Evolutionary conservation across 2,888 invertebrate species (phyloP).

Genomic region (Antitype chi): DNA sequence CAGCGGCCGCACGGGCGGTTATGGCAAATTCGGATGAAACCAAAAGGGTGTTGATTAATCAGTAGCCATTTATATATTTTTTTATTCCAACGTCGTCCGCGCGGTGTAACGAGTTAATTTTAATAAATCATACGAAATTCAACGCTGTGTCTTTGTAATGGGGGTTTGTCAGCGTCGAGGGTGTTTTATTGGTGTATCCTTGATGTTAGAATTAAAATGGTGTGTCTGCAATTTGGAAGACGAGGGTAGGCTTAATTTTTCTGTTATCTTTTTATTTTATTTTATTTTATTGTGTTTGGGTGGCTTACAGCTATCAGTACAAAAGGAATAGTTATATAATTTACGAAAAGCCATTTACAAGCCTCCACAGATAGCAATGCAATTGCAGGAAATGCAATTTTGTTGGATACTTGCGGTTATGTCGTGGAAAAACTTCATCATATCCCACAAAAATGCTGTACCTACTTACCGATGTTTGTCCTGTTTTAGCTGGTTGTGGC

Average conservation of each 20-base stretch:
- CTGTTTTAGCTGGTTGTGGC: too few relatives aligned
- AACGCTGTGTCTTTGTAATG: conserved; percentile 46
- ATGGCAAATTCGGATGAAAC: conserved; percentile 54
- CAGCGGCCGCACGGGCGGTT: conserved; percentile 36
- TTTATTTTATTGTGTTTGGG: too few relatives aligned
- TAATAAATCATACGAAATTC: conserved; percentile 67
- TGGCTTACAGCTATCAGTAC: too few relatives aligned
- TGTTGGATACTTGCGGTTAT: conserved; percentile 2
- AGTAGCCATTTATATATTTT: conserved; percentile 61
- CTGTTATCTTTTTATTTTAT: conserved; percentile 48
- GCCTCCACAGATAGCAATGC: too few relatives aligned
- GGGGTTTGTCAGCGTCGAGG: conserved; percentile 43
- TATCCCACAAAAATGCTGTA: too few relatives aligned
- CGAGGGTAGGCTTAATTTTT: conserved; percentile 39
- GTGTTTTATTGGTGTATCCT: conserved; percentile 57
- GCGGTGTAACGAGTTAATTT: conserved; percentile 61
- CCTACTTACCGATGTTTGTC: too few relatives aligned
- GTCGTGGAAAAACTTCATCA: not conserved
- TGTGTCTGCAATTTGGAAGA: conserved; percentile 47
- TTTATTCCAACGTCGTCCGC: conserved; percentile 48
- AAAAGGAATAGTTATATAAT: too few relatives aligned
- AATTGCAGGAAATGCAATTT: too few relatives aligned
- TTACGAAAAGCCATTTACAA: too few relatives aligned
- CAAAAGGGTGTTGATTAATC: conserved; percentile 66
- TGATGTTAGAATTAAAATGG: conserved; percentile 51